Evolutionary conservation across 1,140 invertebrate species (phyloP), one percentile per base, ranked within the genome.

Genomic region (Bombus cullumanus): DNA sequence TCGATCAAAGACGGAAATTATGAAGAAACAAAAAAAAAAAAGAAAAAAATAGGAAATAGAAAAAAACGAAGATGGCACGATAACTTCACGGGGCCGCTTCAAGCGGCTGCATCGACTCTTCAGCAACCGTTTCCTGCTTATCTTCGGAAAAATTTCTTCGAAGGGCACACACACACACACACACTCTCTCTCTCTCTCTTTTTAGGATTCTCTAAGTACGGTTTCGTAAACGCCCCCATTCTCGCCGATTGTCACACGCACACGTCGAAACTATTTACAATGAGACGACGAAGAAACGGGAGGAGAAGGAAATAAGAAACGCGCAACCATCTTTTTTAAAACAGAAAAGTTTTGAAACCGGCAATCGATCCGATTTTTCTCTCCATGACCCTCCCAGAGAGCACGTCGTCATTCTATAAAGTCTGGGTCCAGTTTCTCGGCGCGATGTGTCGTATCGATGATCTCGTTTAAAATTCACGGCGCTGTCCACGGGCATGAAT

Each of bases 21-120:
- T 77, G 13, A 41, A 25, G 1, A 22, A 41, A 28, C 8, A 25
- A 47, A 10, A 41, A 4, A 12, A 2, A 43, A 59, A 59, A n/a
- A 64, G 43, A 75, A 72, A 47, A 69, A 78, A 83, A 64, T 22
- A 34, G 34, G 9, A 37, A 22, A 64, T 28, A 47, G 66, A 73
- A 68, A 57, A 80, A 74, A 85, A 76, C 66, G 47, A 71, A 84
- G 91, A 94, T 95, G 94, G 94, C 94, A 95, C 94, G 92, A 78
- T 79, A 91, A 92, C 90, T 94, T 95, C 94, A 95, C 94, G 94
- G 94, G 89, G 92, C 93, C 93, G 91, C 90, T 88, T 89, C 87
- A 80, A 92, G 88, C 90, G 87, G 91, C 86, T 90, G 86, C 39
- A 59, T 78, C 75, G 53, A 69, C 66, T 47, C 71, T 68, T 85